These are phyloP conservation scores for Kryphioiulus occultus DNA, from an alignment of 2,888 invertebrate genomes.

Conservation along the genomic window DNA sequence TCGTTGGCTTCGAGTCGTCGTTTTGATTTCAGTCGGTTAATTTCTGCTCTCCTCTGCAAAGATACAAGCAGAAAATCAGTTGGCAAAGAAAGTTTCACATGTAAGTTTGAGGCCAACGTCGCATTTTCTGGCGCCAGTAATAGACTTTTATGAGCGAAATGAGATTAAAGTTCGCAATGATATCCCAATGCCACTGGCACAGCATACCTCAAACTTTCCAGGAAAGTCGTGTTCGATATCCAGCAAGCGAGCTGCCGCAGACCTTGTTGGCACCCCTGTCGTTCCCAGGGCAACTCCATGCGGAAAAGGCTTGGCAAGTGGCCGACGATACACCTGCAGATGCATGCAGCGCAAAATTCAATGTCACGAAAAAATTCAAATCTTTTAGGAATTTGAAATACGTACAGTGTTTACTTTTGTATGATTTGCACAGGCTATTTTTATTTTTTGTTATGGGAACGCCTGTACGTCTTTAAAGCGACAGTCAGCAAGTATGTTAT, in stretches of 20 bases:
- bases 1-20: constrained; percentile 46
- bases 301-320: constrained; percentile 49
- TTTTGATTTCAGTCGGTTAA: constrained; percentile 50
- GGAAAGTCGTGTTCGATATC: constrained; percentile 48
- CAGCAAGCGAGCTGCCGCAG: constrained; percentile 43
- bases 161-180: neutral
- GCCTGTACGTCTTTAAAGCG: no score
- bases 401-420: neutral
- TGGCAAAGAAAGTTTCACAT: constrained; percentile 9
- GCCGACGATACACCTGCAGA: constrained; percentile 43
- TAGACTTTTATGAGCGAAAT: neutral
- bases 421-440: no score
- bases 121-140: neutral
- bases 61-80: neutral
- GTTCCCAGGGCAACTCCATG: constrained; percentile 51
- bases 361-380: neutral
- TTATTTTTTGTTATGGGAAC: no score
- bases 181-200: constrained; percentile 28
- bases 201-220: constrained; percentile 46
- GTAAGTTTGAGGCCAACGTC: neutral
- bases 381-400: neutral
- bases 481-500: no score
- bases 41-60: constrained; percentile 48
- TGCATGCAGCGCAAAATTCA: neutral
- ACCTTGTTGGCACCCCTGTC: constrained; percentile 44